phyloP scores from a whole-genome alignment of 2,888 invertebrate genomes.

The Ectemnius lituratus region DNA sequence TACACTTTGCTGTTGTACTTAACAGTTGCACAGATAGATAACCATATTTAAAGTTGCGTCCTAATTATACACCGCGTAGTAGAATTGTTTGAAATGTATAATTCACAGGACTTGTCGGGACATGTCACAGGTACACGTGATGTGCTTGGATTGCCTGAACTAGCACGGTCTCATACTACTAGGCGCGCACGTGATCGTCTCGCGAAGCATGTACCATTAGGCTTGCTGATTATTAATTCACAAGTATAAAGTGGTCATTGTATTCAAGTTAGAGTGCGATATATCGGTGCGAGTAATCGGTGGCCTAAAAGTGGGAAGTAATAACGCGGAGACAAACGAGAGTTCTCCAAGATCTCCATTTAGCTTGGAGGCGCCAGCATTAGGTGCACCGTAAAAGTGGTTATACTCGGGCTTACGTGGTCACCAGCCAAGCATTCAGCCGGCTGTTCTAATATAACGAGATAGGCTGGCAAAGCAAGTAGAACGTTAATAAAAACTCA shows the following conservation, averaged over 20 bases:
- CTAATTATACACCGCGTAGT: not conserved
- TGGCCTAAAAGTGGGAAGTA: no score
- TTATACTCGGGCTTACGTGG: slow-evolving; percentile 1
- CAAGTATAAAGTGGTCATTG: no score
- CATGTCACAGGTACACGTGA: not conserved
- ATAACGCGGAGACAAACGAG: no score
- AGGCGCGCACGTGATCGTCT: no score
- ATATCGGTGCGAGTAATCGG: no score
- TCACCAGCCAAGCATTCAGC: not conserved
- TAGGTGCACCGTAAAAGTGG: not conserved
- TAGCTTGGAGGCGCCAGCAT: no score
- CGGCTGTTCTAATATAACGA: not conserved
- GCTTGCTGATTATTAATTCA: no score
- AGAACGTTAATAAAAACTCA: slow-evolving; percentile 2
- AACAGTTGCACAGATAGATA: not conserved
- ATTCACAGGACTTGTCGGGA: not conserved
- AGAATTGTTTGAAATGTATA: not conserved
- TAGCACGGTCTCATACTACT: not conserved
- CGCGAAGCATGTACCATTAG: no score
- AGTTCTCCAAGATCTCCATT: no score
- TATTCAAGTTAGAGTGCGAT: no score
- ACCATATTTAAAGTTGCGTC: not conserved
- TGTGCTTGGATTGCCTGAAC: not conserved
- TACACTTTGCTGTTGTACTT: not conserved
- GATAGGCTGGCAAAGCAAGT: slow-evolving; percentile 3